Conservation (phyloP, 1,140 invertebrate genomes). For the Diachasma alloeum region DNA sequence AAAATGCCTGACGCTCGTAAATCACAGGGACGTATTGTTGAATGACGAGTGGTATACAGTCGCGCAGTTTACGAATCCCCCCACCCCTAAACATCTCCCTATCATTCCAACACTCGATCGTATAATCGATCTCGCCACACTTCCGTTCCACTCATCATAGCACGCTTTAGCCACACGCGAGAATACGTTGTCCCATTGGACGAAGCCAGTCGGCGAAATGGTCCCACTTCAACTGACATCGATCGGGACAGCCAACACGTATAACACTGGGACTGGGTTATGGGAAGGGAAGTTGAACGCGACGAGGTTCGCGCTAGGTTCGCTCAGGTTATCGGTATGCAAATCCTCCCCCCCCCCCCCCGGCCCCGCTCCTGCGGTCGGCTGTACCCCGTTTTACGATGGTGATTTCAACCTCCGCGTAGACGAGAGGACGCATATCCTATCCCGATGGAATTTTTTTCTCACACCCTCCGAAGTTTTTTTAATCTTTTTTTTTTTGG, state of each 20-base stretch:
- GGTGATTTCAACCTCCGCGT: slow-evolving; percentile 32
- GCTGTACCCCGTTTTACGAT: slow-evolving; percentile 28
- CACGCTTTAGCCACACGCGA: slow-evolving; percentile 3
- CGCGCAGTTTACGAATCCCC: background rate
- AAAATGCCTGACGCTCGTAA: background rate
- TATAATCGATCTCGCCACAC: slow-evolving; percentile 27
- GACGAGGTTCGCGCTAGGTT: background rate
- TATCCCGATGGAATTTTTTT: slow-evolving; percentile 27
- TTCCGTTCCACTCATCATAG: slow-evolving; percentile 22
- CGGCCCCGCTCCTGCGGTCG: too few relatives aligned
- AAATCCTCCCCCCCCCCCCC: slow-evolving; percentile 21
- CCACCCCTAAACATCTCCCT: slow-evolving; percentile 4
- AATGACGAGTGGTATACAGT: background rate
- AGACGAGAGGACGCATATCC: slow-evolving; percentile 16
- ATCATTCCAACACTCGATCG: slow-evolving; percentile 18
- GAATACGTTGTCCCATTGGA: slow-evolving; percentile 4
- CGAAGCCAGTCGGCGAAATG: background rate
- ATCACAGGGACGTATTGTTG: slow-evolving; percentile 1
- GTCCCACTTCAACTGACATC: background rate
- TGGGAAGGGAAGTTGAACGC: background rate
- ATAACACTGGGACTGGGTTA: background rate
- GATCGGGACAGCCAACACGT: background rate
- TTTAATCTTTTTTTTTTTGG: background rate
- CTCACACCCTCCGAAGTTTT: background rate
- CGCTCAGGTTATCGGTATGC: slow-evolving; percentile 28